Conservation (phyloP, 92 coral and sea anemone genomes). For the Porites cylindrica region DNA sequence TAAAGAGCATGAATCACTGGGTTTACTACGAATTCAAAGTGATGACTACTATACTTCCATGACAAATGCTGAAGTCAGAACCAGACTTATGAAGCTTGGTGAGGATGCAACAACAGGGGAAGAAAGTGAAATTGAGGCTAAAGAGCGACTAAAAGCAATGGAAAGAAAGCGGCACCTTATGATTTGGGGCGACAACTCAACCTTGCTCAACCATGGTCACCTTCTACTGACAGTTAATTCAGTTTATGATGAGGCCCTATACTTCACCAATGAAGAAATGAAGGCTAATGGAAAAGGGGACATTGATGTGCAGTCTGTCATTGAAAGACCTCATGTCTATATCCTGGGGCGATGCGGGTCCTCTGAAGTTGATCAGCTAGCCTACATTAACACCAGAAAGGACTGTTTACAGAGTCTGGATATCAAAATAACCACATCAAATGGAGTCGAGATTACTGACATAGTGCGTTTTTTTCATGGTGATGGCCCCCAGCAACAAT, state of each 20-base stretch:
- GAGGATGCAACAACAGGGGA: constrained; percentile 29
- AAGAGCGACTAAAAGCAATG: constrained; percentile 36
- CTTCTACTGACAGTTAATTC: constrained; percentile 47
- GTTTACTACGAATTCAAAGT: neutral
- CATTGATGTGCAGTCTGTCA: constrained; percentile 52
- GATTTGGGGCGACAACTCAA: constrained; percentile 56
- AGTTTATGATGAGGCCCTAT: constrained; percentile 49
- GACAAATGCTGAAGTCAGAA: constrained; percentile 21
- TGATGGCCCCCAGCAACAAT: constrained; percentile 63
- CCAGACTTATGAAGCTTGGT: constrained; percentile 41
- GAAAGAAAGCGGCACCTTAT: constrained; percentile 43
- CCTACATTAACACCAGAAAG: constrained; percentile 21
- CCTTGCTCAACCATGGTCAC: constrained; percentile 57
- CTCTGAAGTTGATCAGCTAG: constrained; percentile 37
- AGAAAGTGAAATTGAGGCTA: constrained; percentile 27
- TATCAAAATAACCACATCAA: neutral
- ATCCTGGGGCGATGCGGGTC: constrained; percentile 52
- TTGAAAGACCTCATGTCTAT: constrained; percentile 5
- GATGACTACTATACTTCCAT: constrained; percentile 22
- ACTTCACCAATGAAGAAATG: constrained; percentile 46
- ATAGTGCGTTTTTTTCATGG: constrained; percentile 69
- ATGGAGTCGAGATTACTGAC: constrained; percentile 49
- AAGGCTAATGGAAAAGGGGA: constrained; percentile 19
- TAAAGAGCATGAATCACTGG: constrained; percentile 21
- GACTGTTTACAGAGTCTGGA: constrained; percentile 19